Conservation (phyloP, 1,140 invertebrate species). For the Oryzaephilus surinamensis region DNA sequence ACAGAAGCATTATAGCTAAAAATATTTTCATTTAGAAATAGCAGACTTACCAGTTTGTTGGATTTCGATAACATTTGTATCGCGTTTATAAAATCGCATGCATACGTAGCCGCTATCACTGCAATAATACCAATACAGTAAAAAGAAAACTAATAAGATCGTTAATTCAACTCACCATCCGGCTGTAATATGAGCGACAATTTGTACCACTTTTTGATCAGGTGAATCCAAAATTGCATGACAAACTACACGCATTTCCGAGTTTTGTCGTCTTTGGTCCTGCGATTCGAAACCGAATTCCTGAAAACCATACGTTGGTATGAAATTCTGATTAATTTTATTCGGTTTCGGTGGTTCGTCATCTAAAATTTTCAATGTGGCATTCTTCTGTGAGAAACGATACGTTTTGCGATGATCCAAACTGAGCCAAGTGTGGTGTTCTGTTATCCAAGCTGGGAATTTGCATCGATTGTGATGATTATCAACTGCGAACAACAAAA, state of each 20-base stretch:
- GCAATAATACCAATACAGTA: conserved; percentile 14
- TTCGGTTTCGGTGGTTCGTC: conserved; percentile 27
- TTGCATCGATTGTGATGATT: conserved; percentile 54
- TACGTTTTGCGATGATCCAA: conserved; percentile 62
- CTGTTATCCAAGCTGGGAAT: conserved; percentile 65
- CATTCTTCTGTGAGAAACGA: conserved; percentile 62
- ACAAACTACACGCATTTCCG: conserved; percentile 53
- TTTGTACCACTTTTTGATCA: conserved; percentile 48
- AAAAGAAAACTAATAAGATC: background rate
- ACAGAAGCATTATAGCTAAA: conserved; percentile 8
- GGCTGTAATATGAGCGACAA: conserved; percentile 63
- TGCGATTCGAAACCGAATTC: conserved; percentile 38
- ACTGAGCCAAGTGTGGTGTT: conserved; percentile 68
- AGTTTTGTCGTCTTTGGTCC: conserved; percentile 32
- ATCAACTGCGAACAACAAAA: conserved; percentile 37
- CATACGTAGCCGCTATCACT: conserved; percentile 81
- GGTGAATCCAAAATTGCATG: conserved; percentile 52
- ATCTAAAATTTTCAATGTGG: conserved; percentile 51
- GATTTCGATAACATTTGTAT: conserved; percentile 69
- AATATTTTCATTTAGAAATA: conserved; percentile 3
- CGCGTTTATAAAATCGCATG: conserved; percentile 70
- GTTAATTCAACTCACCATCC: conserved; percentile 50
- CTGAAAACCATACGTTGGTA: conserved; percentile 25
- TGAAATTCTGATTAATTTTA: conserved; percentile 22
- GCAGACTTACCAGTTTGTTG: conserved; percentile 41